Percentiles rank a stretch among this genome's conserved stretches.
phyloP scores from a whole-genome alignment of 2,113 vertebrate genomes.

The Ia io region DNA sequence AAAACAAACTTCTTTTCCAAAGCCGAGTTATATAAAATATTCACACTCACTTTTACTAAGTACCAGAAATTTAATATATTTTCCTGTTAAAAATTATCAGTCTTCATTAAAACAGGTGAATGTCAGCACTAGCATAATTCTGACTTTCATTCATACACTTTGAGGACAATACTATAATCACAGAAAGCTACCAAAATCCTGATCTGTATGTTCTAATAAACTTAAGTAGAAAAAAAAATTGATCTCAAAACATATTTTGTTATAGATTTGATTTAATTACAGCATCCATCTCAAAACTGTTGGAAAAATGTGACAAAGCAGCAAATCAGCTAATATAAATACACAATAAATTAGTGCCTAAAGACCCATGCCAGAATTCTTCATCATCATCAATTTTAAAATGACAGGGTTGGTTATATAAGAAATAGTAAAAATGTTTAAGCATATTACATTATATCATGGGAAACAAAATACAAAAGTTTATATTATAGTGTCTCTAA shows the following conservation, averaged over 20 bases:
- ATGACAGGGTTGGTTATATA: constrained; percentile 10
- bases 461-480: not conserved
- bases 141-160: not conserved
- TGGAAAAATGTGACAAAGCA: constrained; percentile 4
- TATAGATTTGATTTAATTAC: constrained; percentile 39
- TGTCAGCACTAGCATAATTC: not conserved
- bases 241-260: constrained; percentile 10
- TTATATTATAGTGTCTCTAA: not conserved
- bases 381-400: not conserved
- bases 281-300: not conserved
- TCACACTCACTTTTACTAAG: not conserved
- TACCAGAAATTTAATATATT: not conserved
- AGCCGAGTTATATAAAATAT: not conserved
- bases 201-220: not conserved
- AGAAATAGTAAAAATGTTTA: constrained; percentile 30
- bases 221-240: not conserved
- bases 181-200: constrained; percentile 6
- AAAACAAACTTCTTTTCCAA: not conserved
- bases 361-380: not conserved
- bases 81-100: constrained; percentile 19
- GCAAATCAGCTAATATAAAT: constrained; percentile 33
- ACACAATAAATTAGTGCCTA: not conserved
- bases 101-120: not conserved
- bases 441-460: not conserved
- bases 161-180: not conserved